Evolutionary conservation across 2,797 vertebrate species (phyloP), one percentile per base, ranked within the genome.

Genomic region (Smutsia gigantea): DNA sequence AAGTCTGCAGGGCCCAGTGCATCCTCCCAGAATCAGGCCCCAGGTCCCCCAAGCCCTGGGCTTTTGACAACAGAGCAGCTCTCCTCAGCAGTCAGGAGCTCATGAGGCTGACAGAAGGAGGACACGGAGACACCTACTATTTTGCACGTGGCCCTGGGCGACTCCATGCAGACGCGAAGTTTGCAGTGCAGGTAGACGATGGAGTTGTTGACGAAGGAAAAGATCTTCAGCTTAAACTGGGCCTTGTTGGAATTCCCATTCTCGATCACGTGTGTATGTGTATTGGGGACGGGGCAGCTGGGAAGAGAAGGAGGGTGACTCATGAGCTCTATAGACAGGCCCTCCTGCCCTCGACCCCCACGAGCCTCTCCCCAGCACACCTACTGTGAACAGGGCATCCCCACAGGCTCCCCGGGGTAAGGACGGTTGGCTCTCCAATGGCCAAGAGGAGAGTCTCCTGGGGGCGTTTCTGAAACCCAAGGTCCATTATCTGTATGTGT

Each of bases 181-280:
- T 98, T 98, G 97, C 99, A 99, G 98, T 99, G 99, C 97, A 99
- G 94, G 63, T 99, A 99, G 97, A 99, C 98, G 4, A 99, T 82
- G 1, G 98, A 98, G 93, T 98, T 97, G 85, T 99, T 96, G 89
- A 99, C 96, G 25, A 99, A 98, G 51, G 99, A 99, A 95, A 99
- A 99, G 14, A 99, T 98, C 93, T 98, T 98, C 74, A 99, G 98
- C 10, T 99, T 99, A 66, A 99, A 98, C n/a, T 98, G 98, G 2
- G 99, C 99, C 61, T 95, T 99, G 96, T 96, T 99, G 89, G 98
- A 99, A 92, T 99, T 98, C 4, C 99, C 99, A 0, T 99, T 99
- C 95, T 98, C 97, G 68, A 99, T 74, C 88, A 99, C 98, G 0
- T 29, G 98, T 53, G 99, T 99, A 95, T 98, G 98, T 0, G 91